phyloP scores from a whole-genome alignment of 2,113 vertebrate genomes.

The Setophaga coronata region DNA sequence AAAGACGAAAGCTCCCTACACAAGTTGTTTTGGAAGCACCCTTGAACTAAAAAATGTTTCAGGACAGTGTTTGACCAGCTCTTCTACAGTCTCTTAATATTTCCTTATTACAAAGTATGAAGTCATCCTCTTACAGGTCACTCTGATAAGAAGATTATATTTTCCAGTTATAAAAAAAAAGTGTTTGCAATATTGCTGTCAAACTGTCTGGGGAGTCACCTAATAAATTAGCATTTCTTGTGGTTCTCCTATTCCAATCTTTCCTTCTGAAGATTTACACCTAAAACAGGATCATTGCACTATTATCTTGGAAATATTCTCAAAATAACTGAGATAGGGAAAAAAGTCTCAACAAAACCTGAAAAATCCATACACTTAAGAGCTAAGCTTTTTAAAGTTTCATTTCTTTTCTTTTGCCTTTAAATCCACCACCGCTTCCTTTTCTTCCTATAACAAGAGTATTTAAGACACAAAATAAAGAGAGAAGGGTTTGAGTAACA shows the following conservation, averaged over 20 bases:
- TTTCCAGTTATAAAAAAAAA: neutral
- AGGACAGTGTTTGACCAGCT: neutral
- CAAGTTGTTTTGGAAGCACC: neutral
- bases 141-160: neutral
- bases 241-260: neutral
- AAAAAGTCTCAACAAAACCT: neutral
- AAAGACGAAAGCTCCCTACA: neutral
- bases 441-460: neutral
- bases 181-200: neutral
- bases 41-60: neutral
- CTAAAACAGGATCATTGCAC: neutral
- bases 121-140: conserved; percentile 3
- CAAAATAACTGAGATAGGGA: neutral
- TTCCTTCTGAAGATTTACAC: conserved; percentile 5
- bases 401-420: neutral
- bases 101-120: neutral
- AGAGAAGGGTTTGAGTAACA: neutral
- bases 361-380: neutral
- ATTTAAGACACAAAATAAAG: neutral
- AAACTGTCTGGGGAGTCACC: neutral
- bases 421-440: neutral
- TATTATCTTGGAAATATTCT: neutral
- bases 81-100: neutral
- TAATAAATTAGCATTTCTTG: neutral
- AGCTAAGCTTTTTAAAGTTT: neutral